Evolutionary conservation across 2,797 vertebrate genomes (phyloP).

Genomic region (Ceyx erithaca): DNA sequence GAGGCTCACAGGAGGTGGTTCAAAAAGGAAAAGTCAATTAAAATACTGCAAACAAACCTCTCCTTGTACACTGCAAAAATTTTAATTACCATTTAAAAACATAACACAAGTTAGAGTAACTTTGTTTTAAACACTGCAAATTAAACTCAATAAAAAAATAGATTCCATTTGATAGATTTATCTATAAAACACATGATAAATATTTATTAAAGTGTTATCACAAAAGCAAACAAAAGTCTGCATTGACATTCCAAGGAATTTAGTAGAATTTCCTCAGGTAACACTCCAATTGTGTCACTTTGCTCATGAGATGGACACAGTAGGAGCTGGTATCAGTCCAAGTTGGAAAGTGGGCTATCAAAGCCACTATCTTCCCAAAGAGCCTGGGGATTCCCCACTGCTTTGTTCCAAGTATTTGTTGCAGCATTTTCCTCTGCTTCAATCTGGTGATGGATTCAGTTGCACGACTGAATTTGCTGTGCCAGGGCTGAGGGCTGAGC

Average conservation of each 20-base stretch:
- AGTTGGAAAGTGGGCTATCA: slow-evolving; percentile 55
- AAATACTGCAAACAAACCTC: slow-evolving; percentile 24
- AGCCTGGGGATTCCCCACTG: neutral
- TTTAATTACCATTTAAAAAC: slow-evolving; percentile 28
- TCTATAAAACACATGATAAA: slow-evolving; percentile 23
- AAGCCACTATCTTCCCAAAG: slow-evolving; percentile 73
- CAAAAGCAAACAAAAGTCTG: slow-evolving; percentile 11
- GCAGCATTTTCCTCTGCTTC: slow-evolving; percentile 4
- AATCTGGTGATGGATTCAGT: neutral
- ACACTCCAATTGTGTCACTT: neutral
- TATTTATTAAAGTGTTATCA: slow-evolving; percentile 11
- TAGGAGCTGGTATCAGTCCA: slow-evolving; percentile 16
- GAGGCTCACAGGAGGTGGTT: neutral
- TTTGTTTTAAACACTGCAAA: slow-evolving; percentile 64
- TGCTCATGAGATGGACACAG: slow-evolving; percentile 1
- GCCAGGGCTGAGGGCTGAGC: neutral
- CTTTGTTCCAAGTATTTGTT: slow-evolving; percentile 34
- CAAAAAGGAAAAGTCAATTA: slow-evolving; percentile 6
- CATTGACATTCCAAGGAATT: slow-evolving; percentile 40
- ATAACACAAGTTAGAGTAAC: slow-evolving; percentile 1
- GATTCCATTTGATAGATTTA: slow-evolving; percentile 38
- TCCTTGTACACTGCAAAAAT: slow-evolving; percentile 6
- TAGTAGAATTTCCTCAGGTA: neutral
- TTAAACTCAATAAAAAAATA: slow-evolving; percentile 74
- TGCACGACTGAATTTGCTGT: neutral